Percentiles rank a stretch among this genome's conserved stretches.
phyloP scores from a whole-genome alignment of 2,888 invertebrate species.

The Tetragonula carbonaria region DNA sequence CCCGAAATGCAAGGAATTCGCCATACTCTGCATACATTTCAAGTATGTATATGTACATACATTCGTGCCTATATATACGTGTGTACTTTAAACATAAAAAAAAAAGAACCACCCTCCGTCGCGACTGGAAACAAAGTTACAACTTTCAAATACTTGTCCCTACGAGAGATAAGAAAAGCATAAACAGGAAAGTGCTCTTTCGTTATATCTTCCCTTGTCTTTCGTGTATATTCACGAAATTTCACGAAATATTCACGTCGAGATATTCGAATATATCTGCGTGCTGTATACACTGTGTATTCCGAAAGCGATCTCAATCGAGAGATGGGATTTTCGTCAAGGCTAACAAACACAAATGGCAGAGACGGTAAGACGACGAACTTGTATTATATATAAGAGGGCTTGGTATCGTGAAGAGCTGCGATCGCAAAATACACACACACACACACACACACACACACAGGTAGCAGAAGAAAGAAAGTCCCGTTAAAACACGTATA shows the following conservation, averaged over 20 bases:
- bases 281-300: background rate
- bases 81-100: background rate
- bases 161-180: background rate
- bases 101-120: background rate
- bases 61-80: background rate
- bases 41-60: background rate
- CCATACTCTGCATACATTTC: background rate
- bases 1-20: background rate
- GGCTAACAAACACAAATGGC: background rate
- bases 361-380: background rate
- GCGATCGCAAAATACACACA: background rate
- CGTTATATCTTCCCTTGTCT: background rate
- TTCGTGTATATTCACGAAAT: background rate
- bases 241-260: background rate
- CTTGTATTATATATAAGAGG: background rate
- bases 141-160: background rate
- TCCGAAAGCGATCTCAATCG: background rate
- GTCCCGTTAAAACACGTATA: constrained; percentile 15
- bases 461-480: background rate
- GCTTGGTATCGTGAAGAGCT: background rate
- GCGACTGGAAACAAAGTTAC: background rate
- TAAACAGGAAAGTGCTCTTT: background rate
- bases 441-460: background rate
- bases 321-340: background rate
- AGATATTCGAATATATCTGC: background rate